These are phyloP conservation scores for Lordiphosa fenestrarum DNA, from an alignment of 2,888 invertebrate species.

Conservation along the genomic window DNA sequence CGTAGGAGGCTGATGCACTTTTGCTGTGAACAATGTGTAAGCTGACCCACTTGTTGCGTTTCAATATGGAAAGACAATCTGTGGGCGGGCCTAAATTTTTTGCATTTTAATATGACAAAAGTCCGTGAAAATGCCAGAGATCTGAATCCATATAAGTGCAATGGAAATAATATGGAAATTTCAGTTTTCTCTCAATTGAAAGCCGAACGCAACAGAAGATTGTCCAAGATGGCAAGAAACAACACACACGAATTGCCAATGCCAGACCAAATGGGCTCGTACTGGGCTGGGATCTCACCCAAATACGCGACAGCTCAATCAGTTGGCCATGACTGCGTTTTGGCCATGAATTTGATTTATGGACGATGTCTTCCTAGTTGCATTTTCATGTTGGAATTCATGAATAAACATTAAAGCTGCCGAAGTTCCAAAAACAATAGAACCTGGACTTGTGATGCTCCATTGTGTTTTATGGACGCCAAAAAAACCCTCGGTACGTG, in stretches of 20 bases:
- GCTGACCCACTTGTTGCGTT: slow-evolving; percentile 28
- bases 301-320: slow-evolving; percentile 73
- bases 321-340: slow-evolving; percentile 68
- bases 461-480: slow-evolving; percentile 64
- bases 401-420: slow-evolving; percentile 71
- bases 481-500: slow-evolving; percentile 9
- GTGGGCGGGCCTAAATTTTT: slow-evolving; percentile 30
- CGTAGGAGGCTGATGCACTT: slow-evolving; percentile 27
- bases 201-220: slow-evolving; percentile 18
- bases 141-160: slow-evolving; percentile 38
- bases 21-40: slow-evolving; percentile 11
- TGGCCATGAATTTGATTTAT: slow-evolving; percentile 65
- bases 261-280: slow-evolving; percentile 36
- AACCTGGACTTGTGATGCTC: slow-evolving; percentile 61
- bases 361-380: slow-evolving; percentile 61
- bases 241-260: slow-evolving; percentile 59
- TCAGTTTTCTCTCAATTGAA: slow-evolving; percentile 37
- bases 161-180: slow-evolving; percentile 44
- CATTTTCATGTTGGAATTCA: slow-evolving; percentile 71
- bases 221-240: slow-evolving; percentile 35
- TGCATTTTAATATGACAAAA: slow-evolving; percentile 48
- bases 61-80: slow-evolving; percentile 22
- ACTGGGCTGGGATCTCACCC: slow-evolving; percentile 50
- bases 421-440: slow-evolving; percentile 64
- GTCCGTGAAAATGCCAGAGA: slow-evolving; percentile 34